Percentiles rank a stretch among this genome's conserved stretches.
These are phyloP conservation scores for Parnassius glacialis DNA, from an alignment of 2,888 invertebrate species.

Conservation along the genomic window DNA sequence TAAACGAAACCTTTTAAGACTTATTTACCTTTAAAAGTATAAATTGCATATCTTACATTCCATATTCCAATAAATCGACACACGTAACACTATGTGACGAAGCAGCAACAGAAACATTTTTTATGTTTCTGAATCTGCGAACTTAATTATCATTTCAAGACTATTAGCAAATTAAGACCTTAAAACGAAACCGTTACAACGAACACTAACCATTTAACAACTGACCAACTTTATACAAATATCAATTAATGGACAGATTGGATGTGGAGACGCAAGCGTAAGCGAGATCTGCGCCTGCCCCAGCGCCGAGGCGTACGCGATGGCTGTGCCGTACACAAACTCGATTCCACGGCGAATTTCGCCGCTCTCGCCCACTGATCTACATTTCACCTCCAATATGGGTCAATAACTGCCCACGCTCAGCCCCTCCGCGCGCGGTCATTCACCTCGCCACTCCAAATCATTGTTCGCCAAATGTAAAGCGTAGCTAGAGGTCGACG, in stretches of 20 bases:
- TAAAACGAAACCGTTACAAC: conserved; percentile 17
- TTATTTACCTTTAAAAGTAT: too few species aligned
- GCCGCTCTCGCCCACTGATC: conserved; percentile 82
- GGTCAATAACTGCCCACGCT: conserved; percentile 81
- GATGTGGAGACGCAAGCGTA: conserved; percentile 10
- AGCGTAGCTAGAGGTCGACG: conserved; percentile 67
- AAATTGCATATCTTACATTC: too few species aligned
- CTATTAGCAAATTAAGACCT: conserved; percentile 15
- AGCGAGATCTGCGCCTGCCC: conserved; percentile 27
- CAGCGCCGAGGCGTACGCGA: conserved; percentile 26
- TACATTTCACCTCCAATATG: conserved; percentile 80
- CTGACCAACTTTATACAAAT: conserved; percentile 20
- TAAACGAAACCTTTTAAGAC: too few species aligned
- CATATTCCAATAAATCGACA: too few species aligned
- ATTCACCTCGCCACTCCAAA: conserved; percentile 79
- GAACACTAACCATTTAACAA: conserved; percentile 14
- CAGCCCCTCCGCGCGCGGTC: conserved; percentile 76
- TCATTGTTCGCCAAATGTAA: conserved; percentile 81
- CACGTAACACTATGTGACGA: too few species aligned
- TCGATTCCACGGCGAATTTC: conserved; percentile 70
- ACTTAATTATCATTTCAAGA: conserved; percentile 1
- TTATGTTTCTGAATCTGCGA: not conserved
- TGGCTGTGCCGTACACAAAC: conserved; percentile 34
- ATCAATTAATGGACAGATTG: conserved; percentile 17
- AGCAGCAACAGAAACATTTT: too few species aligned